Evolutionary conservation across 2,888 invertebrate genomes (phyloP).

Genomic region (Ormyrus thymus): DNA sequence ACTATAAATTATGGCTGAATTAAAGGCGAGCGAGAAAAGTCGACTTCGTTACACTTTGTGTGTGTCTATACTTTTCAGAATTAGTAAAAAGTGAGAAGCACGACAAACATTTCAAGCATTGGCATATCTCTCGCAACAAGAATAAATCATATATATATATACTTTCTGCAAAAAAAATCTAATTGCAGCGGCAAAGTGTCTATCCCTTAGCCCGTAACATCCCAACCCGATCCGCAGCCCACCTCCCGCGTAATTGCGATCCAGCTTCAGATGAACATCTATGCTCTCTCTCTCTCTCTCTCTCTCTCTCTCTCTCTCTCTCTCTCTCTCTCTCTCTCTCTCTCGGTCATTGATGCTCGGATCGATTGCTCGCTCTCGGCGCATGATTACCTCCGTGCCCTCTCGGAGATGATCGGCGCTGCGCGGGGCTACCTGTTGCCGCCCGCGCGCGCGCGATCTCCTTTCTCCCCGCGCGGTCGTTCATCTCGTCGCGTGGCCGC

Average conservation of each 20-base stretch:
- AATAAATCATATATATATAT: no score
- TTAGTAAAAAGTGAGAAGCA: no score
- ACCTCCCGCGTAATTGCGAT: conserved; percentile 23
- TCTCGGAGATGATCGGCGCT: conserved; percentile 39
- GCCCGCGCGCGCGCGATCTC: conserved; percentile 20
- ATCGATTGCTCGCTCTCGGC: conserved; percentile 18
- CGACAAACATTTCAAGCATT: no score
- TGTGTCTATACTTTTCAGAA: no score
- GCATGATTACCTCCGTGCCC: background rate
- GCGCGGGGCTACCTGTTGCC: conserved; percentile 44
- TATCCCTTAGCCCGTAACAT: no score
- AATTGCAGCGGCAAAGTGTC: no score
- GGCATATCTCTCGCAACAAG: no score
- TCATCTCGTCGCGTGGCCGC: no score
- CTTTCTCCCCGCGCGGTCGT: conserved; percentile 30
- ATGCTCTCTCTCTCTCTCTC: background rate
- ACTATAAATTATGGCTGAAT: no score
- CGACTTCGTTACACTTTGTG: no score
- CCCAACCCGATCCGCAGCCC: background rate
- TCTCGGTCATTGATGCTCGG: background rate
- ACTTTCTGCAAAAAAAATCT: no score
- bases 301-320: background rate
- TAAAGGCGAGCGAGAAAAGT: no score
- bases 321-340: conserved; percentile 4
- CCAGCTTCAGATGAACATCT: conserved; percentile 20